These are phyloP conservation scores for Belonocnema kinseyi DNA, from an alignment of 1,140 invertebrate genomes.

Conservation along the genomic window DNA sequence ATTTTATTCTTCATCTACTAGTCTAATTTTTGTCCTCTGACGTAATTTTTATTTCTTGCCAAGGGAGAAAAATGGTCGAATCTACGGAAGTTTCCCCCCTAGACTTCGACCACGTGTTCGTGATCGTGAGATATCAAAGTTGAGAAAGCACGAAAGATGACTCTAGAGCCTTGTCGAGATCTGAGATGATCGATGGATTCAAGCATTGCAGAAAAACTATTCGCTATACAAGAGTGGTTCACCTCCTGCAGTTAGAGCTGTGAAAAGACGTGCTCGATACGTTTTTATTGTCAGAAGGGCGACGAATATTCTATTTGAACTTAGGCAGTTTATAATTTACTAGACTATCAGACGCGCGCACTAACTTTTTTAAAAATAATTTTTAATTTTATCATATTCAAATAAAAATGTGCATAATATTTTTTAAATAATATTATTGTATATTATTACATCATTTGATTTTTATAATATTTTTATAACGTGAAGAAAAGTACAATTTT, in stretches of 20 bases:
- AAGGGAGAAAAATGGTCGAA: background rate
- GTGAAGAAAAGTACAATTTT: too few species aligned
- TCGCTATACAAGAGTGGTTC: slow-evolving; percentile 10
- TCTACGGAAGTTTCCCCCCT: background rate
- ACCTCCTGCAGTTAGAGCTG: background rate
- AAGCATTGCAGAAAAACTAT: background rate
- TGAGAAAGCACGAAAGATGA: slow-evolving; percentile 13
- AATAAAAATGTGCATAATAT: too few species aligned
- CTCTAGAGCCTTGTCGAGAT: background rate
- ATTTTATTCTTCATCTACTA: too few species aligned
- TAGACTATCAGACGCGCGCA: too few species aligned
- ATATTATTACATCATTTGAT: too few species aligned
- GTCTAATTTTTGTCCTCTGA: background rate
- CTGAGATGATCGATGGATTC: slow-evolving; percentile 8
- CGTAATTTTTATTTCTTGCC: background rate
- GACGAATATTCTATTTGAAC: slow-evolving; percentile 16
- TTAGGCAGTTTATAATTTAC: background rate
- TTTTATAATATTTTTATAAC: too few species aligned
- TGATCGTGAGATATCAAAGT: slow-evolving; percentile 8
- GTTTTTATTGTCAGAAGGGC: background rate
- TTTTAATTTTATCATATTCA: too few species aligned
- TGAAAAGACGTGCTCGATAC: slow-evolving; percentile 23
- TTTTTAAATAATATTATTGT: too few species aligned
- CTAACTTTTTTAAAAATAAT: too few species aligned
- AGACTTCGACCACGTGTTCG: background rate